Evolutionary conservation across 2,113 vertebrate genomes (phyloP), one percentile per base, ranked within the genome.

Genomic region (Phylloscopus trochilus): DNA sequence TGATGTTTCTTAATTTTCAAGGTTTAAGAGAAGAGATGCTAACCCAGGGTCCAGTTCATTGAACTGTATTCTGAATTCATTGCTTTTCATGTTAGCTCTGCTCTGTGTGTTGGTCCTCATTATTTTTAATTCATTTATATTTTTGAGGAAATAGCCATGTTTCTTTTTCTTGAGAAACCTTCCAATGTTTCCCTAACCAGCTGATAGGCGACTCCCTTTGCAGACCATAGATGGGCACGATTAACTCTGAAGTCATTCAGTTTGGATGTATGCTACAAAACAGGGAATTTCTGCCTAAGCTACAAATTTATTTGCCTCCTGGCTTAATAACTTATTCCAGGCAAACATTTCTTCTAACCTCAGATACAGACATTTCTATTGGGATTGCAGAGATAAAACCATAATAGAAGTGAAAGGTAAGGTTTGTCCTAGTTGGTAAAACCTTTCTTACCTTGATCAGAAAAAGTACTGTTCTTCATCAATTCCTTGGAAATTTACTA

Each of bases 1-100:
- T 83, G 88, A 92, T 82, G 94, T 91, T 93, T 88, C 81, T 93
- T 93, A 39, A 76, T 94, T 95, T 96, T 84, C 73, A 76, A 56
- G 26, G 46, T 92, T 84, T 85, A 74, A 77, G 64, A 92, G 56
- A 93, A 94, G 49, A 93, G 76, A 83, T 39, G 6, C 44, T 83
- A 79, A 88, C 49, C 43, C 73, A 56, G 15, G 33, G 51, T 79
- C 31, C 55, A 63, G 72, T 91, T 95, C 69, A 84, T 87, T 96
- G 73, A 87, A 92, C 7, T 62, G 12, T 23, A 49, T 44, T 51
- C 53, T 80, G 60, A 90, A 82, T 70, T 92, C 44, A 47, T 69
- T 94, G 84, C 39, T 96, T 68, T 15, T 8, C 62, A 21, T 58
- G 83, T 72, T 58, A 22, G 41, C 55, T 53, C 44, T 84, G 28